Evolutionary conservation across 53 echinoderm and acorn worm species (phyloP).

Genomic region (Astropecten irregularis): DNA sequence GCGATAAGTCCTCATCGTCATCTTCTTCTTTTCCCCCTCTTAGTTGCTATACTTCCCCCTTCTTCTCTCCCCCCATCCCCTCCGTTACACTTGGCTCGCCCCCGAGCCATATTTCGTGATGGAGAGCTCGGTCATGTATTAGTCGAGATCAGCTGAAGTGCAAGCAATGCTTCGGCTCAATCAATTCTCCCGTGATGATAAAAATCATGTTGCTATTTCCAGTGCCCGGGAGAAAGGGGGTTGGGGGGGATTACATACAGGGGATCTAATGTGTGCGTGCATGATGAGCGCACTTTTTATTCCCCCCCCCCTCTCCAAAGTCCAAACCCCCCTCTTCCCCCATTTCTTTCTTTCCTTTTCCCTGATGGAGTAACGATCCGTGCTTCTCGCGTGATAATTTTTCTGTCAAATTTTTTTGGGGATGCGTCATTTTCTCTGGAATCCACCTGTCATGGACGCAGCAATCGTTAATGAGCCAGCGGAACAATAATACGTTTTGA

Average conservation of each 20-base stretch:
- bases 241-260: conserved; percentile 60
- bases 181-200: conserved; percentile 66
- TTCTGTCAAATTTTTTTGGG: conserved; percentile 38
- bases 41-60: too few species aligned
- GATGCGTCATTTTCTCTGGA: conserved; percentile 42
- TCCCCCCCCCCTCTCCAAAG: background rate
- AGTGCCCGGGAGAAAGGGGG: conserved; percentile 48
- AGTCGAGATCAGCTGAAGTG: conserved; percentile 65
- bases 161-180: conserved; percentile 62
- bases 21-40: too few species aligned
- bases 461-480: conserved; percentile 43
- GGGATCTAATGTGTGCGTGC: conserved; percentile 48
- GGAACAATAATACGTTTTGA: conserved; percentile 43
- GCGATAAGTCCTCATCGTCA: conserved; percentile 40
- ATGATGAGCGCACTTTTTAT: conserved; percentile 42
- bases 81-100: conserved; percentile 45
- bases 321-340: background rate
- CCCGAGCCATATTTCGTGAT: conserved; percentile 41
- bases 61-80: too few species aligned
- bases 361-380: conserved; percentile 31
- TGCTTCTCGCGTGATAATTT: conserved; percentile 47
- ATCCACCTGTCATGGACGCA: conserved; percentile 46
- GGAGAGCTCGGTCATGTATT: conserved; percentile 59
- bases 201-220: conserved; percentile 68
- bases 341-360: conserved; percentile 2